A percentile compares a stretch with the other conserved stretches of the same genome.
phyloP scores from a whole-genome alignment of 2,113 vertebrate genomes.

The Leptodactylus fuscus region DNA sequence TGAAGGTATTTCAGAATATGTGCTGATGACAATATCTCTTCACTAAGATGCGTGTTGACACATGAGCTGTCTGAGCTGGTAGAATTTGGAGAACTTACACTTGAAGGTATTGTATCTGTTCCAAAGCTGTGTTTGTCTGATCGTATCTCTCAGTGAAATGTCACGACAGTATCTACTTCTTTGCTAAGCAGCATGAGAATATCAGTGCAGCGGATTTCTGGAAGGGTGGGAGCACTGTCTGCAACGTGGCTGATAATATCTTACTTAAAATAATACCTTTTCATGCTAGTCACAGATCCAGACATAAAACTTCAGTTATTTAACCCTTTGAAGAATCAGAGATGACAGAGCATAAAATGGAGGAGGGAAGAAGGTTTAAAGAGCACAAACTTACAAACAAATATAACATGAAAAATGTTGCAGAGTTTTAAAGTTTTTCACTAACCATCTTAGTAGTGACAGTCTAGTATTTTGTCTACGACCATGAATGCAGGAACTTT shows the following conservation, averaged over 20 bases:
- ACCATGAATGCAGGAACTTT: too few relatives aligned
- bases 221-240: background rate
- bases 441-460: too few relatives aligned
- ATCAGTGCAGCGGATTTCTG: background rate
- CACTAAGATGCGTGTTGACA: constrained; percentile 16
- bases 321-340: background rate
- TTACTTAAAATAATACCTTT: constrained; percentile 18
- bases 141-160: constrained; percentile 2
- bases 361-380: too few relatives aligned
- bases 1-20: constrained; percentile 37
- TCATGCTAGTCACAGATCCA: background rate
- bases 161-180: background rate
- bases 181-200: background rate
- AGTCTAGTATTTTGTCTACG: too few relatives aligned
- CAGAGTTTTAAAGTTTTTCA: too few relatives aligned
- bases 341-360: too few relatives aligned
- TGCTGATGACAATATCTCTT: constrained; percentile 26
- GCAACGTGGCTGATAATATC: background rate
- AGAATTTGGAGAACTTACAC: constrained; percentile 28
- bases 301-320: background rate
- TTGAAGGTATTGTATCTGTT: background rate
- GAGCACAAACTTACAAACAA: too few relatives aligned
- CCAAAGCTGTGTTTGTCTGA: constrained; percentile 19
- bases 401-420: too few relatives aligned
- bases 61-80: constrained; percentile 31